Evolutionary conservation across 2,797 vertebrate genomes (phyloP), one percentile per base, ranked within the genome.

Genomic region (Thunnus albacares): DNA sequence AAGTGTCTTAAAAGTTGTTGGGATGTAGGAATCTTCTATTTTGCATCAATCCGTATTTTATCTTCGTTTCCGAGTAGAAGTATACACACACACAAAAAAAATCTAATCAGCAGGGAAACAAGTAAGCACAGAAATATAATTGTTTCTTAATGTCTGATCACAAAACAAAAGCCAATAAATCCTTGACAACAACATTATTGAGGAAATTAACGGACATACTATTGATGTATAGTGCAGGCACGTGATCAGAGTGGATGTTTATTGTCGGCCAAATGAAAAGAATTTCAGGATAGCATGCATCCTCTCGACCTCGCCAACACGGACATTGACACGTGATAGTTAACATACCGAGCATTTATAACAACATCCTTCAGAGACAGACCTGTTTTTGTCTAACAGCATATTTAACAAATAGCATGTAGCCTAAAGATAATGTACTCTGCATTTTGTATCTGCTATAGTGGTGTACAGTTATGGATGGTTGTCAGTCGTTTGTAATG

Each of bases 361-460:
- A 24, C 24, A 24, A 24, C 17, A 9, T 43, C 59, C 56, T 61
- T 47, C 49, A 41, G 6, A 33, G 30, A 13, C 61, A 17, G 10
- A 49, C 24, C 9, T 60, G 75, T 70, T 52, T 69, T 28, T 58
- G 8, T 57, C 24, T 73, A 45, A 45, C 65, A 38, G 45, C 60
- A 69, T 85, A 85, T 84, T 73, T 90, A 83, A 80, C 81, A 53
- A 49, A 63, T 79, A 89, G 89, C 90, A 93, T 91, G 89, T 89
- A 77, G 77, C 79, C 62, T 68, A 63, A 81, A 65, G 76, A 87
- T 89, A 73, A 77, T 81, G 77, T 86, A 82, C 60, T 78, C 75
- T 75, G 75, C 71, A 62, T 90, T 91, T 84, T 88, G 75, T 89
- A 85, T 83, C 81, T 74, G 38, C 71, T 82, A 65, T 61, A 51